Percentiles rank a stretch among this genome's conserved stretches.
Conservation (phyloP, 2,797 vertebrate species). For the Chelon labrosus region DNA sequence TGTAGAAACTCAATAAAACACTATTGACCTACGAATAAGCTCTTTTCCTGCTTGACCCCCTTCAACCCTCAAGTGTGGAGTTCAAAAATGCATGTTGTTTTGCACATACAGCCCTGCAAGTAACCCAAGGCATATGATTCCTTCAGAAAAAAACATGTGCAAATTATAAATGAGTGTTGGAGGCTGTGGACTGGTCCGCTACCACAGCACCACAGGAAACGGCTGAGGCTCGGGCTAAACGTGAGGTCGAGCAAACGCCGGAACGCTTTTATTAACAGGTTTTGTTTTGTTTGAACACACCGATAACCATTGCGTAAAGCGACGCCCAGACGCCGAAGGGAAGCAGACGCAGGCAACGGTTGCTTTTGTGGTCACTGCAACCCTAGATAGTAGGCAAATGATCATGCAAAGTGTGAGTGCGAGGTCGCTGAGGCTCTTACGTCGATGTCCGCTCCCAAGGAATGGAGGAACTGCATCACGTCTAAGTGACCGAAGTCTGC, state of each 20-base stretch:
- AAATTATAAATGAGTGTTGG: conserved; percentile 19
- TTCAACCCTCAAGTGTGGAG: no score
- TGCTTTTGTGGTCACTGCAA: background rate
- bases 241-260: background rate
- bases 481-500: conserved; percentile 93
- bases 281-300: conserved; percentile 29
- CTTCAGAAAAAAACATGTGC: conserved; percentile 14
- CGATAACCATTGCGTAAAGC: background rate
- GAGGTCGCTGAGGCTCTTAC: conserved; percentile 81
- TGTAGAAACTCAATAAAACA: background rate
- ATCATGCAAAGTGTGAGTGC: conserved; percentile 23
- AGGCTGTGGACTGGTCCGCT: conserved; percentile 22
- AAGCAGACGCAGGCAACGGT: conserved; percentile 11
- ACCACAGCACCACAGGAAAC: conserved; percentile 20
- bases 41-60: no score
- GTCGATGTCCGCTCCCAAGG: conserved; percentile 95
- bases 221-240: conserved; percentile 22
- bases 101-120: conserved; percentile 3
- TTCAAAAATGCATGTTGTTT: conserved; percentile 1
- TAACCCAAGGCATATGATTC: conserved; percentile 14
- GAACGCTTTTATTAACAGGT: background rate
- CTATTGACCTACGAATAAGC: background rate
- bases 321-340: background rate
- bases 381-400: conserved; percentile 30
- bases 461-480: conserved; percentile 91